phyloP scores from a whole-genome alignment of 2,113 vertebrate genomes.

The Phalacrocorax pelagicus region DNA sequence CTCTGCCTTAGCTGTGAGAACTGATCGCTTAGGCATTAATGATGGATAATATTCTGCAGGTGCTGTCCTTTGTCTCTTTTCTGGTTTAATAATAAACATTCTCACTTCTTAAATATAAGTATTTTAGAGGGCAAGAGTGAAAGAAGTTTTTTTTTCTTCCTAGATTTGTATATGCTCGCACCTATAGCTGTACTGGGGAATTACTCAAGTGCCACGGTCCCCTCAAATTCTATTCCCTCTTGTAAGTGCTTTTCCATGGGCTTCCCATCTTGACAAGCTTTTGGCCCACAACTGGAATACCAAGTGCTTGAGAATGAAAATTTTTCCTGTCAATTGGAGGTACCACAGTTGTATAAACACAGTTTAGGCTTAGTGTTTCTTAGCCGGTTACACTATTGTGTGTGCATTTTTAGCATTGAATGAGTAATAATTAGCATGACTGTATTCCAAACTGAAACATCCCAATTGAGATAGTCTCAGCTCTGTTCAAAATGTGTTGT shows the following conservation, averaged over 20 bases:
- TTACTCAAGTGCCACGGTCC: neutral
- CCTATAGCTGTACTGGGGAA: neutral
- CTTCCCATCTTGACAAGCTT: conserved; percentile 31
- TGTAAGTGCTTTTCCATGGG: conserved; percentile 14
- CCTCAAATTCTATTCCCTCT: conserved; percentile 29
- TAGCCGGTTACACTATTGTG: neutral
- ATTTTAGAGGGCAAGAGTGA: neutral
- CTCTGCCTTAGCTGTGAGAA: neutral
- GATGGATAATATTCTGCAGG: neutral
- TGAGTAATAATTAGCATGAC: neutral
- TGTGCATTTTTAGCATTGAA: neutral
- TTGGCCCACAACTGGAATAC: conserved; percentile 50
- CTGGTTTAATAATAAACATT: neutral
- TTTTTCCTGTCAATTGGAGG: conserved; percentile 42
- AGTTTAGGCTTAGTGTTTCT: neutral
- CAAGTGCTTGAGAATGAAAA: conserved; percentile 32
- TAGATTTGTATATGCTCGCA: neutral
- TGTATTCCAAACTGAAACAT: neutral
- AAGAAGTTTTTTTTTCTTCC: neutral
- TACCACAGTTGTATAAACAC: neutral
- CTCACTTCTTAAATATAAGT: neutral
- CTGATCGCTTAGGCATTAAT: neutral
- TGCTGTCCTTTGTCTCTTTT: neutral
- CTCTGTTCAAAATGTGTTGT: neutral
- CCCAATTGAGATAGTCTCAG: neutral